Evolutionary conservation across 2,797 vertebrate genomes (phyloP), one percentile per base, ranked within the genome.

Genomic region (Typhlichthys subterraneus): DNA sequence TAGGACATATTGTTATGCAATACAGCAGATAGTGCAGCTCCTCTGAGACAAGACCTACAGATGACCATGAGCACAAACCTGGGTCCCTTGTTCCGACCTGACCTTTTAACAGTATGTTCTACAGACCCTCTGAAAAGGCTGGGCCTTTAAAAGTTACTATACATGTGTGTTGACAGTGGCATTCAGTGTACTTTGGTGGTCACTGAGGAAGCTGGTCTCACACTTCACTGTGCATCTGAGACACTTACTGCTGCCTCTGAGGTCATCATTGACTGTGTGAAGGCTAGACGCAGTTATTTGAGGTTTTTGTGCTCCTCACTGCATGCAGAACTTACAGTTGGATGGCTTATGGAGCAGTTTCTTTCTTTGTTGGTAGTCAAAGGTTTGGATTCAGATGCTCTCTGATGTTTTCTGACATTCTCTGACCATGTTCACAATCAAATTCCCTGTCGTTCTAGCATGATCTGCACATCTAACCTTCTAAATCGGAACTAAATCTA

Each of bases 81-180:
- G 55, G 75, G 62, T 65, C 65, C 38, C 58, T 57, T 61, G 52
- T 31, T 51, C 55, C 31, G n/a, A 8, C 61, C 59, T 61, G 51
- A 62, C 72, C 61, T 68, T 67, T 0, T 70, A 75, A 13, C 62
- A 69, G 55, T 54, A n/a, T 14, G 53, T 50, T 50, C 70, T 65
- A 71, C 45, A 0, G 51, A 54, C 70, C 74, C 29, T 49, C 74
- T 51, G 62, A 62, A 58, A 65, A 65, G 7, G 60, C 67, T 53
- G 54, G 15, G 53, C 60, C 67, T 70, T 72, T 45, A 65, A 78
- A 69, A 57, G 46, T 38, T 1, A 31, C 42, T n/a, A 33, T 0
- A 13, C 57, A 69, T 53, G 53, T 42, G 57, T 57, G 52, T 70
- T 56, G 73, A 65, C 61, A 78, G 67, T 78, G 82, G 76, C 72